Evolutionary conservation across 1,140 invertebrate genomes (phyloP).

Genomic region (Cydia strobilella): DNA sequence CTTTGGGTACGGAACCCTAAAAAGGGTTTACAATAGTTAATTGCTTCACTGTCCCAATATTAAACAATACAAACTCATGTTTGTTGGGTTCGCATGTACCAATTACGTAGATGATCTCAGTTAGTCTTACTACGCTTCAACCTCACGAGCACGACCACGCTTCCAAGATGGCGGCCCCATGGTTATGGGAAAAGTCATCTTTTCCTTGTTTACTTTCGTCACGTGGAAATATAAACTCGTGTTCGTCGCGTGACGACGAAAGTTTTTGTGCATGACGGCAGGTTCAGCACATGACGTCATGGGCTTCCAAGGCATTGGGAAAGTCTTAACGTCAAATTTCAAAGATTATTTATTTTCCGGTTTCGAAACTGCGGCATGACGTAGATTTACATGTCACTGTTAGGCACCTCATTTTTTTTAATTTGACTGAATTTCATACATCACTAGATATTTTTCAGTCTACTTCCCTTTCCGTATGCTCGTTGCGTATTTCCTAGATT

Average conservation of each 20-base stretch:
- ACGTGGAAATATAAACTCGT: constrained; percentile 1
- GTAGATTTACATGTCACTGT: background rate
- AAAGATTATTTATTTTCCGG: background rate
- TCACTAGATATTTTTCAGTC: no score
- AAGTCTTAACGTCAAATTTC: background rate
- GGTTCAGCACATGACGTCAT: background rate
- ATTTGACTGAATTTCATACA: no score
- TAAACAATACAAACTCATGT: no score
- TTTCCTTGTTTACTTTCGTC: background rate
- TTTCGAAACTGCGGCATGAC: background rate
- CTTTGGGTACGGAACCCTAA: no score
- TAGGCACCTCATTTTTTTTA: background rate
- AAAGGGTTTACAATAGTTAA: no score
- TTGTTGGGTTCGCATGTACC: background rate
- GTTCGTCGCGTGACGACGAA: constrained; percentile 11
- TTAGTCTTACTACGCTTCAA: background rate
- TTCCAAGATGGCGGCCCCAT: background rate
- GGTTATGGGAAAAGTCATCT: no score
- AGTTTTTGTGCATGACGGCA: background rate
- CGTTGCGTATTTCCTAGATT: no score
- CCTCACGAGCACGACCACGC: background rate
- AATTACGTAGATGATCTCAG: background rate
- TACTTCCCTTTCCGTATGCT: no score
- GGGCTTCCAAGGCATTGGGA: background rate
- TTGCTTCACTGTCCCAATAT: no score